These are phyloP conservation scores for Troides oblongomaculatus DNA, from an alignment of 2,888 invertebrate genomes.

Conservation along the genomic window DNA sequence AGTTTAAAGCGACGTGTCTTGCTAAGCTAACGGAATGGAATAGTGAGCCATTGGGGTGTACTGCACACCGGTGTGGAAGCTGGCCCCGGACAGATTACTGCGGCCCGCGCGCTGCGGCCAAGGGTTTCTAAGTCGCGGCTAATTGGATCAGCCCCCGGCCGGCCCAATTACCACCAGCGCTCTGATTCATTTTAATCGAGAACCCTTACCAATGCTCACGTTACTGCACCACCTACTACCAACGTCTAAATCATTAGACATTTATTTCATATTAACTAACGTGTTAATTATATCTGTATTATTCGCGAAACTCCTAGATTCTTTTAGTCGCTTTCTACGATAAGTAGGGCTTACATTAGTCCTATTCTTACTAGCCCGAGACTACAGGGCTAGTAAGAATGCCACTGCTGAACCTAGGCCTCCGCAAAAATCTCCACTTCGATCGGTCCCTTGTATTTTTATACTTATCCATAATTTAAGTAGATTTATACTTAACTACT, in stretches of 20 bases:
- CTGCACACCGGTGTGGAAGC: slow-evolving; percentile 6
- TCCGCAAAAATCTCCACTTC: no score
- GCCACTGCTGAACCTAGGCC: no score
- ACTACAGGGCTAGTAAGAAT: no score
- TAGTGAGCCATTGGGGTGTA: slow-evolving; percentile 10
- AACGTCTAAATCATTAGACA: slow-evolving; percentile 6
- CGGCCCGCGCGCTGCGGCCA: slow-evolving; percentile 57
- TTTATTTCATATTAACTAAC: background rate
- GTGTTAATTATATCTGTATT: background rate
- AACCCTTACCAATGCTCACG: slow-evolving; percentile 64
- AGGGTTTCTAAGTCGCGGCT: slow-evolving; percentile 76
- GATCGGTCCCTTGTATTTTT: no score
- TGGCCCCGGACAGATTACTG: slow-evolving; percentile 51
- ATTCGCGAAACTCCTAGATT: no score
- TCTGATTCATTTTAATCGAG: slow-evolving; percentile 78
- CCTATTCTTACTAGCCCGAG: no score
- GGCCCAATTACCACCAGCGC: slow-evolving; percentile 73
- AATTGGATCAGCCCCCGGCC: slow-evolving; percentile 73
- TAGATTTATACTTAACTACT: no score
- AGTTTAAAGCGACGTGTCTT: slow-evolving; percentile 4
- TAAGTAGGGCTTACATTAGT: no score
- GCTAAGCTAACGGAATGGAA: slow-evolving; percentile 5
- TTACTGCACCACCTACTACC: slow-evolving; percentile 9
- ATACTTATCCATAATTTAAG: no score
- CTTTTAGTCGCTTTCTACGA: no score